Evolutionary conservation across 2,888 invertebrate species (phyloP).

Genomic region (Tetrapedia diversipes): DNA sequence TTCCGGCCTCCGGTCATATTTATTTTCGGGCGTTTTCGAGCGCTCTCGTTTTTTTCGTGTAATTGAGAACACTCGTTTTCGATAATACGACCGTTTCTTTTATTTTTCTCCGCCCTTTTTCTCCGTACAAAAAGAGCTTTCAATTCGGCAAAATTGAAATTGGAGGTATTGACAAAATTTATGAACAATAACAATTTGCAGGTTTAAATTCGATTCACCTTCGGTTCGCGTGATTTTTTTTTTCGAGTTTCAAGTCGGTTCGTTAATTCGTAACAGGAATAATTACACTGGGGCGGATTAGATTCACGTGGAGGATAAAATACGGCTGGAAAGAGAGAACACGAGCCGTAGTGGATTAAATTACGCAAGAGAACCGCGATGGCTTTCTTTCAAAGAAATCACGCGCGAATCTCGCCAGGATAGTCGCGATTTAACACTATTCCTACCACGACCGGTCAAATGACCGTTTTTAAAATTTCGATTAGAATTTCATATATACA

Average conservation of each 20-base stretch:
- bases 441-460: too few relatives aligned
- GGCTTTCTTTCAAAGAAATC: background rate
- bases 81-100: constrained; percentile 5
- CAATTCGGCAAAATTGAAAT: too few relatives aligned
- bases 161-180: too few relatives aligned
- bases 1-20: constrained; percentile 26
- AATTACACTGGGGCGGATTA: background rate
- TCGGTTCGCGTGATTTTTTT: background rate
- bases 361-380: background rate
- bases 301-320: background rate
- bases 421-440: constrained; percentile 27
- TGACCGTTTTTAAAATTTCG: too few relatives aligned
- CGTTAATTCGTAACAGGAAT: background rate
- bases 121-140: too few relatives aligned
- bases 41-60: constrained; percentile 14
- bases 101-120: too few relatives aligned
- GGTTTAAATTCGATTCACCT: background rate
- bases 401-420: background rate
- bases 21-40: constrained; percentile 29
- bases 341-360: background rate
- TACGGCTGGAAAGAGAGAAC: background rate
- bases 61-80: constrained; percentile 11
- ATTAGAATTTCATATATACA: too few relatives aligned
- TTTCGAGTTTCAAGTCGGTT: background rate
- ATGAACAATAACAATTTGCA: background rate